Evolutionary conservation across 2,797 vertebrate species (phyloP).

Genomic region (Betta splendens): DNA sequence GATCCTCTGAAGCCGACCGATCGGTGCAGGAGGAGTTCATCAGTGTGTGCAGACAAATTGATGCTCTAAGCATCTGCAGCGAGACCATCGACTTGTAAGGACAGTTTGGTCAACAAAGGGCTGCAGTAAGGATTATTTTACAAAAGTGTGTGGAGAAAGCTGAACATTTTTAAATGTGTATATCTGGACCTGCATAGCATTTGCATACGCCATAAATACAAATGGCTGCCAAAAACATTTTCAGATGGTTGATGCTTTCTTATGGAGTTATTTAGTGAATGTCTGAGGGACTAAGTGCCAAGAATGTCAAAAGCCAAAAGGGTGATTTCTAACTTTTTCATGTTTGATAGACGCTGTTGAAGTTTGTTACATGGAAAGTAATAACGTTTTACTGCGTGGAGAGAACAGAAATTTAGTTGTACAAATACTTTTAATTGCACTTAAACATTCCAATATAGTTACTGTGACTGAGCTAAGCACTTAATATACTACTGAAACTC

Average conservation of each 20-base stretch:
- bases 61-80: conserved; percentile 88
- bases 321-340: conserved; percentile 76
- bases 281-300: conserved; percentile 75
- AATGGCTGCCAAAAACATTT: conserved; percentile 50
- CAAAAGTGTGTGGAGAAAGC: conserved; percentile 26
- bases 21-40: conserved; percentile 88
- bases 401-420: conserved; percentile 64
- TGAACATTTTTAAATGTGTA: conserved; percentile 23
- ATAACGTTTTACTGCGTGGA: conserved; percentile 51
- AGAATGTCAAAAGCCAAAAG: conserved; percentile 73
- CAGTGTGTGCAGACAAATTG: conserved; percentile 88
- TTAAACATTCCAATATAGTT: conserved; percentile 71
- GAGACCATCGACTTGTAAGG: conserved; percentile 91
- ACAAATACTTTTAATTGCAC: conserved; percentile 69
- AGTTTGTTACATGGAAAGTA: conserved; percentile 58
- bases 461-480: conserved; percentile 74
- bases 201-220: conserved; percentile 23
- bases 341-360: conserved; percentile 66
- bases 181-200: conserved; percentile 50
- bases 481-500: conserved; percentile 77
- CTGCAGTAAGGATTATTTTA: conserved; percentile 16
- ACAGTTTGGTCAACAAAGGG: conserved; percentile 38
- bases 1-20: conserved; percentile 76
- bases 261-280: conserved; percentile 41
- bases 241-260: conserved; percentile 46